Evolutionary conservation across 2,797 vertebrate species (phyloP).

Genomic region (Danio aesculapii): DNA sequence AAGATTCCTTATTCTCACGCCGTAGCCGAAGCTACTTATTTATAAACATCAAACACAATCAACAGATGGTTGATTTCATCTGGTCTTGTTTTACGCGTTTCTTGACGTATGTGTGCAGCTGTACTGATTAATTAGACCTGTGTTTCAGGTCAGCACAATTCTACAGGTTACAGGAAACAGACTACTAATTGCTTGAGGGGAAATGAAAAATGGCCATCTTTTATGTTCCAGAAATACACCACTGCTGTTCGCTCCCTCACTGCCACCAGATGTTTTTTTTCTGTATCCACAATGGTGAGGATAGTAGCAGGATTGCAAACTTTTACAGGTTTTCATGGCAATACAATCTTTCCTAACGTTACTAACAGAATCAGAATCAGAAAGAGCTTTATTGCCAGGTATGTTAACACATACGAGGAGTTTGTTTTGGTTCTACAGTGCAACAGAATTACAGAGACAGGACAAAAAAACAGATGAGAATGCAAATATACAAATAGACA

Average conservation of each 20-base stretch:
- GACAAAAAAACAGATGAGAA: no score
- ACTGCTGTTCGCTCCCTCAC: not conserved
- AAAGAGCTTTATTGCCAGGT: no score
- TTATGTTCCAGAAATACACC: slow-evolving; percentile 5
- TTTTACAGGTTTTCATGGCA: not conserved
- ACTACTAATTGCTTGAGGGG: slow-evolving; percentile 27
- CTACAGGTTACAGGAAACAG: slow-evolving; percentile 31
- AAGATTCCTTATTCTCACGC: slow-evolving; percentile 42
- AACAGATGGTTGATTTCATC: slow-evolving; percentile 40
- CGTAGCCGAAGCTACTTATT: slow-evolving; percentile 10
- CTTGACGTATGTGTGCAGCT: slow-evolving; percentile 26
- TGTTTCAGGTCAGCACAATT: slow-evolving; percentile 38
- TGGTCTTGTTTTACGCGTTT: slow-evolving; percentile 5
- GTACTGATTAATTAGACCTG: slow-evolving; percentile 21
- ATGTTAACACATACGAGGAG: no score
- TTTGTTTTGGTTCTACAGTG: no score
- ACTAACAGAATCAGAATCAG: no score
- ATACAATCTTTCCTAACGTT: not conserved
- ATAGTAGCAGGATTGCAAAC: not conserved
- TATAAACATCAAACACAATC: slow-evolving; percentile 30
- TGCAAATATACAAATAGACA: no score
- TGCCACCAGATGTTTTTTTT: slow-evolving; percentile 1
- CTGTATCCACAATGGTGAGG: not conserved
- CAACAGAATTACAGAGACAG: no score
- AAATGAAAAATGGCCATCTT: slow-evolving; percentile 30